Evolutionary conservation across 1,140 invertebrate genomes (phyloP).

Genomic region (Polypedilum pembai): DNA sequence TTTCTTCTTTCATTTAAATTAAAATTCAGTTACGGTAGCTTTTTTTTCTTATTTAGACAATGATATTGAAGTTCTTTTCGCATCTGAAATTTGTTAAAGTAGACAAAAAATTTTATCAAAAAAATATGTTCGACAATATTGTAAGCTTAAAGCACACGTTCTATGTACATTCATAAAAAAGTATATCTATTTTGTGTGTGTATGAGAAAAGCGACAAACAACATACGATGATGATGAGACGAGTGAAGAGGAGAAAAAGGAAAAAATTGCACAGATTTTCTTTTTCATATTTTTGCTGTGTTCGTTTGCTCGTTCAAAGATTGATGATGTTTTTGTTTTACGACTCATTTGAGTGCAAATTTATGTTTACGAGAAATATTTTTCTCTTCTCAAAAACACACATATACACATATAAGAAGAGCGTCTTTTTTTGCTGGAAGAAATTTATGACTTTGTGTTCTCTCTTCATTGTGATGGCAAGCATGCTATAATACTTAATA

Average conservation of each 20-base stretch:
- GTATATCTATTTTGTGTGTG: background rate
- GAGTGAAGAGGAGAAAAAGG: too few relatives aligned
- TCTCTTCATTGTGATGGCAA: slow-evolving; percentile 2
- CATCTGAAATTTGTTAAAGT: too few relatives aligned
- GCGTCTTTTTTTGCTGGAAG: background rate
- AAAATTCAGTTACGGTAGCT: too few relatives aligned
- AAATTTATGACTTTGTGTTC: slow-evolving; percentile 18
- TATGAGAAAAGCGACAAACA: background rate
- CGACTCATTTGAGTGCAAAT: slow-evolving; percentile 27
- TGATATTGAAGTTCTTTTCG: too few relatives aligned
- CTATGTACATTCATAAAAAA: background rate
- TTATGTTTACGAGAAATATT: slow-evolving; percentile 25
- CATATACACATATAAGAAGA: background rate
- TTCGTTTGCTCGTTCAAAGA: slow-evolving; percentile 10
- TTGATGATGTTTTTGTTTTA: slow-evolving; percentile 28
- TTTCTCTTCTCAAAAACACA: background rate
- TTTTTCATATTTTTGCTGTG: background rate
- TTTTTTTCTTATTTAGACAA: too few relatives aligned
- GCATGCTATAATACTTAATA: background rate
- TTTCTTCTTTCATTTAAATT: too few relatives aligned
- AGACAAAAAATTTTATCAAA: too few relatives aligned
- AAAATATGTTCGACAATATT: background rate
- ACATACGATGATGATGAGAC: background rate
- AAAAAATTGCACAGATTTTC: slow-evolving; percentile 18
- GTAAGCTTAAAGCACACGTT: slow-evolving; percentile 11